phyloP scores from a whole-genome alignment of 2,113 vertebrate species.

The Trogon surrucura region DNA sequence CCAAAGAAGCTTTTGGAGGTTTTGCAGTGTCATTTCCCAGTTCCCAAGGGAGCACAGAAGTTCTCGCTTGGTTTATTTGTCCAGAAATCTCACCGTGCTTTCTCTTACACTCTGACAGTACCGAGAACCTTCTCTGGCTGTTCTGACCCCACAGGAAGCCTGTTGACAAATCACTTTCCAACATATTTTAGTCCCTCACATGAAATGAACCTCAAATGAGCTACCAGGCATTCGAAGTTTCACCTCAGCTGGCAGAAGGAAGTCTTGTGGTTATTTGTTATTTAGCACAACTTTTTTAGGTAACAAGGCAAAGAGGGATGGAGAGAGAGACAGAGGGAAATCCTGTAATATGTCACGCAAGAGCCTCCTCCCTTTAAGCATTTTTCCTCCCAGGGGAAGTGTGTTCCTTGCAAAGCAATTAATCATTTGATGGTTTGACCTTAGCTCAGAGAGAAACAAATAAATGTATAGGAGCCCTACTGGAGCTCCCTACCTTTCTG shows the following conservation, averaged over 20 bases:
- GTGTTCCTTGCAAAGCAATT: neutral
- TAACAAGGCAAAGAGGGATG: neutral
- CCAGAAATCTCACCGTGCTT: neutral
- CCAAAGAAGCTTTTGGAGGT: neutral
- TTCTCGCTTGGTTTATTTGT: neutral
- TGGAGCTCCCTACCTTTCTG: neutral
- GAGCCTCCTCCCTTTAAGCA: neutral
- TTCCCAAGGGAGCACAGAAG: neutral
- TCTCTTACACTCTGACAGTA: neutral
- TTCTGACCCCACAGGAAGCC: neutral
- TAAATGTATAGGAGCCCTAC: neutral
- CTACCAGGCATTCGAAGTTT: neutral
- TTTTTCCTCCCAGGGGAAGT: neutral
- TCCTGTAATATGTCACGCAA: neutral
- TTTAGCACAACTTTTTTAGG: neutral
- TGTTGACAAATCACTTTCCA: neutral
- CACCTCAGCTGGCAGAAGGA: neutral
- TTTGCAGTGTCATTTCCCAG: neutral
- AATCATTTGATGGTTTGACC: neutral
- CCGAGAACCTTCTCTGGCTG: neutral
- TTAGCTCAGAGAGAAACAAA: neutral
- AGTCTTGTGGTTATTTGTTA: neutral
- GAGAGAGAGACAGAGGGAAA: neutral
- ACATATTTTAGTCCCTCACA: neutral
- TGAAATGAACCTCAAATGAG: neutral